A percentile compares a stretch with the other conserved stretches of the same genome.
These are phyloP conservation scores for Plodia interpunctella DNA, from an alignment of 1,140 invertebrate genomes.

Conservation along the genomic window DNA sequence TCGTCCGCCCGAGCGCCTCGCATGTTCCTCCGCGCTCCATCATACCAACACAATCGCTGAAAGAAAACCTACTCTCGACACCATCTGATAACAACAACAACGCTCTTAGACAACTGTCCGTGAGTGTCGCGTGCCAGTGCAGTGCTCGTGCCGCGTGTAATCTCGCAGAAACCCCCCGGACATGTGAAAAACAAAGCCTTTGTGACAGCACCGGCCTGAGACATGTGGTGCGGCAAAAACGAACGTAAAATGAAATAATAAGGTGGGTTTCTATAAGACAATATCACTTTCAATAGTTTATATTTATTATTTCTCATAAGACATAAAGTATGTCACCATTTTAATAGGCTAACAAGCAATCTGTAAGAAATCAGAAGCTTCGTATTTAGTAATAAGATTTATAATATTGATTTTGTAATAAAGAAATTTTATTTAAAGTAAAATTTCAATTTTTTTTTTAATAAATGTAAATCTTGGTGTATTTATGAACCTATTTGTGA, in stretches of 20 bases:
- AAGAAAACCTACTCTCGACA: conserved; percentile 32
- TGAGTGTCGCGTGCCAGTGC: conserved; percentile 38
- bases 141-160: conserved; percentile 50
- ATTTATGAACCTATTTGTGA: conserved; percentile 25
- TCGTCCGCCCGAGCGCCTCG: conserved; percentile 37
- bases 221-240: conserved; percentile 35
- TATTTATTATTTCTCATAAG: conserved; percentile 13
- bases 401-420: too few species aligned
- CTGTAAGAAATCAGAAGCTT: too few species aligned
- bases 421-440: too few species aligned
- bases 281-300: not conserved
- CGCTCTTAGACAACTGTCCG: conserved; percentile 36
- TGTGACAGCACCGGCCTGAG: conserved; percentile 33
- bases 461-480: not conserved
- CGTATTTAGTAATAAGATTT: too few species aligned
- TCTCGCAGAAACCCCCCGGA: conserved; percentile 21
- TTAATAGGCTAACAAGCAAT: too few species aligned
- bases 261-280: conserved; percentile 36
- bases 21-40: conserved; percentile 23
- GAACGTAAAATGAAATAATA: conserved; percentile 69
- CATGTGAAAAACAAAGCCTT: conserved; percentile 53
- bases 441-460: too few species aligned
- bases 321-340: not conserved
- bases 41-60: conserved; percentile 32
- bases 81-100: conserved; percentile 57